Evolutionary conservation across 2,797 vertebrate species (phyloP).

Genomic region (Cyprinella venusta): DNA sequence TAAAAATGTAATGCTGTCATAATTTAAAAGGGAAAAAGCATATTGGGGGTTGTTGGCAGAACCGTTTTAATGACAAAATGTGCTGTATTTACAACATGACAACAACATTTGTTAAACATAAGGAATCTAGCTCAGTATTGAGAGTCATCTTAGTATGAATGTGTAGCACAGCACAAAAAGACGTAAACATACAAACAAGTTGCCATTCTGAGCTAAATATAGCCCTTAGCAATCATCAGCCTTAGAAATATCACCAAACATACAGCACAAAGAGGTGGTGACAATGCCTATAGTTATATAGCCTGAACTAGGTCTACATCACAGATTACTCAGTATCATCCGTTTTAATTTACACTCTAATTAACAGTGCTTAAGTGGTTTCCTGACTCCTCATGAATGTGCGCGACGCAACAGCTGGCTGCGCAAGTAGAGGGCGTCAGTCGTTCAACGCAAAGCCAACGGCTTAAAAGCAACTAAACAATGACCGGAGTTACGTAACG

Average conservation of each 20-base stretch:
- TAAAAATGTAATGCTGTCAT: background rate
- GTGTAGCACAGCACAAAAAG: background rate
- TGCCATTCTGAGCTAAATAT: conserved; percentile 4
- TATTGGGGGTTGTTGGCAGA: no score
- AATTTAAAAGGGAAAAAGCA: background rate
- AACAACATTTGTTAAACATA: background rate
- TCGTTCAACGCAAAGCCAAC: background rate
- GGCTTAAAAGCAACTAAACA: background rate
- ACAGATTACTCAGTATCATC: background rate
- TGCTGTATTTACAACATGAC: background rate
- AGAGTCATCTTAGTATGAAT: background rate
- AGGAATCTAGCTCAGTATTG: background rate
- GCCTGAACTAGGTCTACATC: background rate
- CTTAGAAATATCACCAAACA: background rate
- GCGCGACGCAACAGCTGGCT: conserved; percentile 36
- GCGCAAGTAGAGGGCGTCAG: conserved; percentile 39
- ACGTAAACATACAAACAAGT: background rate
- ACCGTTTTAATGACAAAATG: background rate
- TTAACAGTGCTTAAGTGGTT: background rate
- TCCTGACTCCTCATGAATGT: background rate
- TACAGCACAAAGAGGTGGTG: background rate
- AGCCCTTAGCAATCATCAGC: background rate
- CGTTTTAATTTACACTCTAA: conserved; percentile 4
- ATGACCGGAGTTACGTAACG: conserved; percentile 11
- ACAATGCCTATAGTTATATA: background rate